Percentiles rank a stretch among this genome's conserved stretches.
These are phyloP conservation scores for Benthosema pterotum DNA, from an alignment of 2,797 vertebrate species.

Conservation along the genomic window DNA sequence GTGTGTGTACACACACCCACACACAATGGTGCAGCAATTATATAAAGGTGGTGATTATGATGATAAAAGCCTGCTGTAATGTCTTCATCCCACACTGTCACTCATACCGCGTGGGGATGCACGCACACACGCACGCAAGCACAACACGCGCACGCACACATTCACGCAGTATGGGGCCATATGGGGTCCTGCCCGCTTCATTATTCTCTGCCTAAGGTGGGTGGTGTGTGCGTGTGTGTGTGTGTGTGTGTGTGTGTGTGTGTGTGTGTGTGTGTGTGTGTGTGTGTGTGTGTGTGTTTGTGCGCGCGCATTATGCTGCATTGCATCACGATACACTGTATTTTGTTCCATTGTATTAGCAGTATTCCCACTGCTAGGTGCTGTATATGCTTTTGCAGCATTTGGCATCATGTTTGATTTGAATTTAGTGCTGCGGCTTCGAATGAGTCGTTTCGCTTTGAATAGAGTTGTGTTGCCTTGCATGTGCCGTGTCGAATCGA, in stretches of 20 bases:
- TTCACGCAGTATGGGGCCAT: constrained; percentile 70
- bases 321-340: neutral
- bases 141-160: constrained; percentile 20
- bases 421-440: too few relatives aligned
- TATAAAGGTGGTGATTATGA: constrained; percentile 75
- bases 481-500: neutral
- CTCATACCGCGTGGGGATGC: constrained; percentile 66
- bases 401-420: neutral
- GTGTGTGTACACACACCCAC: neutral
- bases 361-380: too few relatives aligned
- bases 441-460: neutral
- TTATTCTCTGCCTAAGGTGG: constrained; percentile 73
- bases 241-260: constrained; percentile 3
- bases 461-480: neutral
- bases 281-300: constrained; percentile 1
- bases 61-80: constrained; percentile 78
- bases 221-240: neutral
- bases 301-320: neutral
- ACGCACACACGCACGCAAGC: constrained; percentile 69
- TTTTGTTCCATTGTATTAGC: neutral
- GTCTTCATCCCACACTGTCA: constrained; percentile 79
- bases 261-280: neutral
- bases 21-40: constrained; percentile 57
- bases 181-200: constrained; percentile 85
- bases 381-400: too few relatives aligned